Evolutionary conservation across 92 coral and sea anemone genomes (phyloP).

Genomic region (Epizoanthus illoricatus): DNA sequence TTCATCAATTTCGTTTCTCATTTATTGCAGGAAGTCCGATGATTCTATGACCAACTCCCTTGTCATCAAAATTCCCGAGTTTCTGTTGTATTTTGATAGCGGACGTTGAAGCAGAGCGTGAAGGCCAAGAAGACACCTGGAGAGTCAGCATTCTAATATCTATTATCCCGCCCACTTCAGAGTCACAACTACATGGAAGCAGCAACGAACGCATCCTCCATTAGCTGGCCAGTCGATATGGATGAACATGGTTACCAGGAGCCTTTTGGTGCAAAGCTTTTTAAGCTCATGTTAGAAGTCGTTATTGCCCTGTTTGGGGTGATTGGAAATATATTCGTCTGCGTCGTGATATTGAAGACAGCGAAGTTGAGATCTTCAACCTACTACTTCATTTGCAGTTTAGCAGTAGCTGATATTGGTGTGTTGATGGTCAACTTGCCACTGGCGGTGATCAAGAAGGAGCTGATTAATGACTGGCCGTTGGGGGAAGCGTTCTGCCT

Average conservation of each 20-base stretch:
- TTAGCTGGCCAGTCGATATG: background rate
- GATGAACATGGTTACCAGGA: conserved; percentile 11
- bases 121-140: too few species aligned
- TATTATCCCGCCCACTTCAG: too few species aligned
- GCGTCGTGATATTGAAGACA: conserved; percentile 28
- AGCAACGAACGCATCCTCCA: background rate
- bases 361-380: conserved; percentile 24
- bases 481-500: conserved; percentile 25
- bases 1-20: too few species aligned
- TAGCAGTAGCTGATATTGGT: conserved; percentile 33
- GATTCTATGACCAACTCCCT: too few species aligned
- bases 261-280: conserved; percentile 28
- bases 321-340: conserved; percentile 31
- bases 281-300: conserved; percentile 8
- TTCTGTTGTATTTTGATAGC: too few species aligned
- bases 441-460: conserved; percentile 28
- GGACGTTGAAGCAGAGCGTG: too few species aligned
- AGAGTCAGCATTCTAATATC: too few species aligned
- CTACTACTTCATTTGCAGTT: conserved; percentile 28
- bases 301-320: conserved; percentile 21
- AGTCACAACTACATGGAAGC: too few species aligned
- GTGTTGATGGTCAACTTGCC: conserved; percentile 5
- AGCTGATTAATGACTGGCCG: conserved; percentile 8
- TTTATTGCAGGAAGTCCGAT: too few species aligned
- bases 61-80: too few species aligned